Evolutionary conservation across 2,797 vertebrate genomes (phyloP).

Genomic region (Onychomys arenicola): DNA sequence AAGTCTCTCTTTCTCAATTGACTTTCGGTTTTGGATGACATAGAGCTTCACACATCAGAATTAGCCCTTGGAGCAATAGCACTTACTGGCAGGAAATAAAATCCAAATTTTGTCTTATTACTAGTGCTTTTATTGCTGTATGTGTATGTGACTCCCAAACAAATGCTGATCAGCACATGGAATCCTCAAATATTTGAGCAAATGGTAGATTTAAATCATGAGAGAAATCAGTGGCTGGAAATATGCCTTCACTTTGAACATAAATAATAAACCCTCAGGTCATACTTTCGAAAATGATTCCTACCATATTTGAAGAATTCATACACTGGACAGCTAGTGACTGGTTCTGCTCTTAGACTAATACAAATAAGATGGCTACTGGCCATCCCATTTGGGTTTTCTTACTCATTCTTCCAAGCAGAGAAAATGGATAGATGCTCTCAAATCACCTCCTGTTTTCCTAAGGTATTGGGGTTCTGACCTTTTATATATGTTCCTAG

Average conservation of each 20-base stretch:
- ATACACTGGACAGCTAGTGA: not conserved
- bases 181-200: not conserved
- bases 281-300: not conserved
- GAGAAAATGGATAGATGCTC: not conserved
- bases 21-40: constrained; percentile 57
- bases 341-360: not conserved
- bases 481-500: not conserved
- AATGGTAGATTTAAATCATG: not conserved
- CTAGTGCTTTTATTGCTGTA: not conserved
- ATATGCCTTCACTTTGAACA: not conserved
- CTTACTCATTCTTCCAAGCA: not conserved
- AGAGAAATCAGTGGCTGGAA: not conserved
- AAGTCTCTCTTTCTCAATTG: constrained; percentile 54
- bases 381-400: not conserved
- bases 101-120: constrained; percentile 5
- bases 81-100: not conserved
- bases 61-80: not conserved
- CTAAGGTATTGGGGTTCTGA: not conserved
- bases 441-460: not conserved
- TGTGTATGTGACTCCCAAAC: not conserved
- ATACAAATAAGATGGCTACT: not conserved
- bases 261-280: not conserved
- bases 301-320: not conserved
- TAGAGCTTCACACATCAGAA: constrained; percentile 39
- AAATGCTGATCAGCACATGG: not conserved